Base-by-base conservation (phyloP, 1,140 invertebrate species). In the Drosophila ananassae region DNA sequence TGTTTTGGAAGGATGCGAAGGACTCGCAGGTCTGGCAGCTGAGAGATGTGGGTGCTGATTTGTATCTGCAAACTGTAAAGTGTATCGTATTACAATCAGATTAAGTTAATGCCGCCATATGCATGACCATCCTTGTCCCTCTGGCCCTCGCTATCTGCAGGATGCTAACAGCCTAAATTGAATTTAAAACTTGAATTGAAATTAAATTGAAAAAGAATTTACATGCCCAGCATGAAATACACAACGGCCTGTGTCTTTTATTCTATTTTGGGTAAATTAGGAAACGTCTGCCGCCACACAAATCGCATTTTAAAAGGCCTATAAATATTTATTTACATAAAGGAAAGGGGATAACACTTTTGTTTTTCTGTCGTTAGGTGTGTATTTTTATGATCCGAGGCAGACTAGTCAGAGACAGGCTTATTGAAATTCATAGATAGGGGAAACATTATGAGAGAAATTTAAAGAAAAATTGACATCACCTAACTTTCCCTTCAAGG, bases 11-110 rank as follows among this genome's bases (percentile, higher is more conserved):
- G 64, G 67, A 71, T 69, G 68, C 21, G 22, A 47, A 22, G 44
- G 39, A 61, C 24, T 60, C 30, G 4, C 24, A 25, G 51, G 46
- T 22, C 24, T 37, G 51, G 37, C 34, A 50, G 68, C 46, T 63
- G 69, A 73, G 69, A 73, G 71, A 59, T 85, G 78, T 87, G 83
- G 79, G 83, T 89, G 82, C 82, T 89, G 82, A 87, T 87, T 87
- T 87, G 74, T 87, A 87, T 87, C 82, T 87, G 48, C 61, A 82
- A 80, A 87, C 82, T 87, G 82, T 77, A 87, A 87, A 87, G 78
- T 87, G 82, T 87, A 87, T 87, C 82, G 83, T 57, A 87, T 87
- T 87, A 87, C 82, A 87, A 87, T 87, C 82, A 82, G 82, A 87
- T 87, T 87, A 87, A 89, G 74, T 89, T 89, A 76, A 87, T 76